These are phyloP conservation scores for Pholis gunnellus DNA, from an alignment of 2,113 vertebrate species.

Conservation along the genomic window DNA sequence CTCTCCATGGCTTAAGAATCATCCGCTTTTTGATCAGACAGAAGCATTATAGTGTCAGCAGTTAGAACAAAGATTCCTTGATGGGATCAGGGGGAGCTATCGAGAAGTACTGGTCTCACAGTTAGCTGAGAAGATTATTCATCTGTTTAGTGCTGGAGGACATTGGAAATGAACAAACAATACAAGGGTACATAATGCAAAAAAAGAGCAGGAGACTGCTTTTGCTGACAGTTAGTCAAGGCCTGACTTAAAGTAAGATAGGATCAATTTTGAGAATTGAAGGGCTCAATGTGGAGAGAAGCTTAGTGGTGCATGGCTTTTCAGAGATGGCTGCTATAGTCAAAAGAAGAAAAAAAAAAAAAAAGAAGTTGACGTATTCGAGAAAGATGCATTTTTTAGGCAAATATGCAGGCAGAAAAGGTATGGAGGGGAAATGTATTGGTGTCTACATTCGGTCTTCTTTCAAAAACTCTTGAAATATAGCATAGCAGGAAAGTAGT, in stretches of 20 bases:
- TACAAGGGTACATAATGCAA: slow-evolving; percentile 43
- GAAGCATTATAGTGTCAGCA: slow-evolving; percentile 77
- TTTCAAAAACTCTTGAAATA: slow-evolving; percentile 50
- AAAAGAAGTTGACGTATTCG: slow-evolving; percentile 61
- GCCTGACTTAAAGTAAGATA: slow-evolving; percentile 68
- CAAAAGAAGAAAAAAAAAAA: slow-evolving; percentile 66
- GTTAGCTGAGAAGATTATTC: slow-evolving; percentile 70
- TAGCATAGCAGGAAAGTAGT: slow-evolving; percentile 16
- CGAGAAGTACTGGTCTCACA: slow-evolving; percentile 70
- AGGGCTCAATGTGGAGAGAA: slow-evolving; percentile 54
- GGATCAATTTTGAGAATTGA: slow-evolving; percentile 70
- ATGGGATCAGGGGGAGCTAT: slow-evolving; percentile 75
- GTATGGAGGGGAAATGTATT: slow-evolving; percentile 25
- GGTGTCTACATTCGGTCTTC: slow-evolving; percentile 38
- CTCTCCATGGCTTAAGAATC: slow-evolving; percentile 70
- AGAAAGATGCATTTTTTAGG: slow-evolving; percentile 53
- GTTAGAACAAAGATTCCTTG: slow-evolving; percentile 78
- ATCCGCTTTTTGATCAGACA: slow-evolving; percentile 68
- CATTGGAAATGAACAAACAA: slow-evolving; percentile 72
- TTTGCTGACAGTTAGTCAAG: slow-evolving; percentile 69
- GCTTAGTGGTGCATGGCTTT: slow-evolving; percentile 66
- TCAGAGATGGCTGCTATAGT: slow-evolving; percentile 53
- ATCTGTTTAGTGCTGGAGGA: slow-evolving; percentile 71
- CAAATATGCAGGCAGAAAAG: slow-evolving; percentile 39
- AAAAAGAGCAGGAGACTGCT: slow-evolving; percentile 49